phyloP scores from a whole-genome alignment of 2,888 invertebrate genomes.

The Drosophila algonquin region DNA sequence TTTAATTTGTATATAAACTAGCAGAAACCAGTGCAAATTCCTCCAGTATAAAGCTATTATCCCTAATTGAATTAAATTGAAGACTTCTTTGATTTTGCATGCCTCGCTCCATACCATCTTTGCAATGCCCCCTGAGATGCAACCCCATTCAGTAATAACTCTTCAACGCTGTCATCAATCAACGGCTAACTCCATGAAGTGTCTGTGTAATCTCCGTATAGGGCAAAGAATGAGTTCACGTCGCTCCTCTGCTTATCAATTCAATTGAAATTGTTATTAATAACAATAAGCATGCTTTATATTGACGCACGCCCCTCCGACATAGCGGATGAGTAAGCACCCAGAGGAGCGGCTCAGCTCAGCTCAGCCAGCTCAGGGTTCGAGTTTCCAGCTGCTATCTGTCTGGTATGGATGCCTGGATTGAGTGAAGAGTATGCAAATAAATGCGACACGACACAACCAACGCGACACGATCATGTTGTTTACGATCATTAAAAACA shows the following conservation, averaged over 20 bases:
- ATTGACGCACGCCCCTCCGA: conserved; percentile 52
- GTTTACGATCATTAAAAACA: conserved; percentile 73
- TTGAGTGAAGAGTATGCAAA: conserved; percentile 11
- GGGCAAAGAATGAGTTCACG: conserved; percentile 43
- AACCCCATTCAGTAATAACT: conserved; percentile 34
- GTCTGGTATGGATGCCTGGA: conserved; percentile 1
- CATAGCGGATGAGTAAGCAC: conserved; percentile 57
- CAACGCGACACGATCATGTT: background rate
- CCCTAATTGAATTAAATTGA: conserved; percentile 62
- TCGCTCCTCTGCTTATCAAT: conserved; percentile 59
- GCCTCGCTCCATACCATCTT: conserved; percentile 2
- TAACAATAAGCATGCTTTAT: conserved; percentile 73
- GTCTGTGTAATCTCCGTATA: conserved; percentile 27
- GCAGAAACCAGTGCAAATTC: background rate
- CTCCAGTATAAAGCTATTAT: background rate
- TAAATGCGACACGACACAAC: conserved; percentile 16
- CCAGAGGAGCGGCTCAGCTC: conserved; percentile 3
- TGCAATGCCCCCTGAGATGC: conserved; percentile 33
- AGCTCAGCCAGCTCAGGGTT: background rate
- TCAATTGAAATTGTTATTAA: conserved; percentile 69
- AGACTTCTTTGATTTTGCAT: conserved; percentile 47
- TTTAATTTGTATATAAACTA: background rate
- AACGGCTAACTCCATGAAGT: conserved; percentile 25
- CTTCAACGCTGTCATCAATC: conserved; percentile 55
- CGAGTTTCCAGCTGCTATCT: conserved; percentile 37